phyloP scores from a whole-genome alignment of 2,113 vertebrate species.

The Upupa epops region DNA sequence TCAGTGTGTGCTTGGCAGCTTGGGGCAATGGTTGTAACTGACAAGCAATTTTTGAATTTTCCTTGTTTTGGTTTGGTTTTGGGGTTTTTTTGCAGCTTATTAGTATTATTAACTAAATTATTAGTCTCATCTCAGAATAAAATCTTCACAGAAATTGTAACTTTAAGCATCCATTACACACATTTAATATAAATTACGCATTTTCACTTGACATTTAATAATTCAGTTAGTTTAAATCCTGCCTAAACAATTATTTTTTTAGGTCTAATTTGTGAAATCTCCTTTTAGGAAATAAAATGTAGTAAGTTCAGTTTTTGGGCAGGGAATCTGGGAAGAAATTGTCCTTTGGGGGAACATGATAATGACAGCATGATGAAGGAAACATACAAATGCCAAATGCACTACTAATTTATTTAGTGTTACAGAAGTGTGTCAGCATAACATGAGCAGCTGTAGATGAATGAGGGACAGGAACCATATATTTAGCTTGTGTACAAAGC shows the following conservation, averaged over 20 bases:
- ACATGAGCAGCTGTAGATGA: constrained; percentile 42
- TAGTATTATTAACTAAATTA: too few relatives aligned
- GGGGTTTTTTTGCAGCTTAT: too few relatives aligned
- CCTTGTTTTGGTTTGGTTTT: too few relatives aligned
- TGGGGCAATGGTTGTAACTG: too few relatives aligned
- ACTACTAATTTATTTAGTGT: constrained; percentile 59
- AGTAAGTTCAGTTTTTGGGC: neutral
- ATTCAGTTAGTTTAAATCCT: constrained; percentile 67
- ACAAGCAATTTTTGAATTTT: too few relatives aligned
- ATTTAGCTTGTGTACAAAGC: constrained; percentile 43
- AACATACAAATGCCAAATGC: constrained; percentile 29
- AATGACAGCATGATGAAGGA: neutral
- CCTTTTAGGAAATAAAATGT: constrained; percentile 25
- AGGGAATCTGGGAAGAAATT: neutral
- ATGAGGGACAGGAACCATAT: constrained; percentile 53
- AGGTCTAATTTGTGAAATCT: constrained; percentile 45
- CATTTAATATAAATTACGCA: constrained; percentile 63
- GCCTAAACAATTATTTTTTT: constrained; percentile 31
- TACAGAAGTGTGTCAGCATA: constrained; percentile 45
- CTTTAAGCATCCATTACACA: constrained; percentile 38
- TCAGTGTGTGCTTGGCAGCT: too few relatives aligned
- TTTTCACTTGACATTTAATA: constrained; percentile 65
- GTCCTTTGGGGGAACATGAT: neutral
- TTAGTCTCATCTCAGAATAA: too few relatives aligned
- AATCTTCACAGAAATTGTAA: neutral